These are phyloP conservation scores for Hippocampus zosterae DNA, from an alignment of 2,113 vertebrate species.

Conservation along the genomic window DNA sequence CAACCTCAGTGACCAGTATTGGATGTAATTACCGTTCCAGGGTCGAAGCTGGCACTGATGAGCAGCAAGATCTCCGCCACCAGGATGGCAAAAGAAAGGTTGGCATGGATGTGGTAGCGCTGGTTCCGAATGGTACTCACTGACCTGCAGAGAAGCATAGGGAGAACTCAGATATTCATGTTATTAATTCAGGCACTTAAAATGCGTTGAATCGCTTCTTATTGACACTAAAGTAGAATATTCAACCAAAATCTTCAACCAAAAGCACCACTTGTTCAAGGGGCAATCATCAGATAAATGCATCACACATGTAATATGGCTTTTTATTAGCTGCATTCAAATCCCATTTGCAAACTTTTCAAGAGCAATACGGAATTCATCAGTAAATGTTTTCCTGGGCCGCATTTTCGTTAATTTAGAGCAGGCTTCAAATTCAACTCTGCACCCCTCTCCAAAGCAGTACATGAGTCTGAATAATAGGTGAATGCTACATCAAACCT, in stretches of 20 bases:
- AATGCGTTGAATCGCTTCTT: background rate
- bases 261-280: background rate
- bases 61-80: conserved; percentile 90
- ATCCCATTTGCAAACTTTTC: too few species aligned
- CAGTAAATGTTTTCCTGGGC: too few species aligned
- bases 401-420: too few species aligned
- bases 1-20: background rate
- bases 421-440: too few species aligned
- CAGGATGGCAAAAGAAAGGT: conserved; percentile 87
- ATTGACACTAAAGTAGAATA: background rate
- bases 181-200: background rate
- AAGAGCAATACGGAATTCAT: too few species aligned
- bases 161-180: background rate
- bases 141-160: conserved; percentile 67
- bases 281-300: too few species aligned
- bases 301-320: too few species aligned
- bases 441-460: too few species aligned
- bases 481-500: too few species aligned
- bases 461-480: too few species aligned
- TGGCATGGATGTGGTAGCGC: conserved; percentile 95
- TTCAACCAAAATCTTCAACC: background rate
- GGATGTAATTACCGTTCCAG: conserved; percentile 73
- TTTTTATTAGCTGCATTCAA: too few species aligned
- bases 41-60: conserved; percentile 82
- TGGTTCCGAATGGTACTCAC: conserved; percentile 93